phyloP scores from a whole-genome alignment of 2,888 invertebrate genomes.

The Sminthurinus aureus region DNA sequence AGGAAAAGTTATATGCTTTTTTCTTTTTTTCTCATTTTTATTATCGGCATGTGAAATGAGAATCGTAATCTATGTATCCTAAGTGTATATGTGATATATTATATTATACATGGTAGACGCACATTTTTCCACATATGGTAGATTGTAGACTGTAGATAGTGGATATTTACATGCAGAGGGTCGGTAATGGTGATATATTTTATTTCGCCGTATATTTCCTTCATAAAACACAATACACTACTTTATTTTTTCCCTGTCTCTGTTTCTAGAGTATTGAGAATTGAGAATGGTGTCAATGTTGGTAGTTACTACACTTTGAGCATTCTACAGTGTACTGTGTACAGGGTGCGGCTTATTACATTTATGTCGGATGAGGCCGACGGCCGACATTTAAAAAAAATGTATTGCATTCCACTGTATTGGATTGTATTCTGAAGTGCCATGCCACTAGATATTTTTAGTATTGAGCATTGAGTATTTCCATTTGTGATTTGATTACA shows the following conservation, averaged over 20 bases:
- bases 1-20: background rate
- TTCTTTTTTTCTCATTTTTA: background rate
- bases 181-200: constrained; percentile 10
- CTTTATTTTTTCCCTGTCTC: background rate
- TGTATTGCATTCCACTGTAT: too few relatives aligned
- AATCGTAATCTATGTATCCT: too few relatives aligned
- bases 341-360: background rate
- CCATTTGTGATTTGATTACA: too few relatives aligned
- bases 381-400: background rate
- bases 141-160: too few relatives aligned
- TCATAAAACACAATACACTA: background rate
- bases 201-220: background rate
- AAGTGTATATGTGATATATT: background rate
- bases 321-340: background rate
- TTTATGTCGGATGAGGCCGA: background rate
- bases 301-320: background rate
- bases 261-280: too few relatives aligned
- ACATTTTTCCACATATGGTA: background rate
- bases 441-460: too few relatives aligned
- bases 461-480: too few relatives aligned
- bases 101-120: background rate
- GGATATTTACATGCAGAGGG: background rate
- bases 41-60: too few relatives aligned
- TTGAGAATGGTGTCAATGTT: background rate
- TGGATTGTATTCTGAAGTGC: background rate